Evolutionary conservation across 2,113 vertebrate species (phyloP), one percentile per base, ranked within the genome.

Genomic region (Lycocorax pyrrhopterus): DNA sequence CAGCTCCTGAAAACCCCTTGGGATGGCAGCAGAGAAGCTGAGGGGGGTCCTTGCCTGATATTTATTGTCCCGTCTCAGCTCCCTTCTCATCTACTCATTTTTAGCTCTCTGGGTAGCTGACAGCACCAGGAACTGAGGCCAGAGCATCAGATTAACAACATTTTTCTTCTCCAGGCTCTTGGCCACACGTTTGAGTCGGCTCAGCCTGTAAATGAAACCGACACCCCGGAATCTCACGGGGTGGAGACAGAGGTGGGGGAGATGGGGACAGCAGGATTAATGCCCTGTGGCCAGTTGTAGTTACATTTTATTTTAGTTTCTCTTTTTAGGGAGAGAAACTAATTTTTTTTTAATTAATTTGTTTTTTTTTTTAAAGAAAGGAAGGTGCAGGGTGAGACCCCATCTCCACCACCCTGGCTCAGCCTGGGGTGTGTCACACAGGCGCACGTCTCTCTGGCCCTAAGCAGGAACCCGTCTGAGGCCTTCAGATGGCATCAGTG

Each of bases 81-180:
- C 68, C 4, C 0, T 71, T 71, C 68, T 68, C 76, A 59, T 80
- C 71, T 27, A 44, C 37, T 74, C 27, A 4, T 91, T 92, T 90
- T 75, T 77, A 75, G 23, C 52, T 94, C 79, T 33, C 68, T 0
- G 7, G 82, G 89, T 13, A 87, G 76, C 60, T 92, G 94, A 89
- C 90, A 94, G 83, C 64, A 75, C 37, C 60, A 60, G 91, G 60
- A 93, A 68, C 39, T 1, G 18, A 84, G 85, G 95, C 83, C 86
- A 95, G 83, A 81, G 73, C 51, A 18, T 81, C 79, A 81, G 72
- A 93, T 86, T 77, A 89, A 75, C 86, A 90, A 12, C 64, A 81
- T 87, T 43, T 69, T 92, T 67, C 79, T 92, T 86, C 83, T 89
- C 17, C 59, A 71, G 46, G 79, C 69, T 85, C 92, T 46, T 0